A percentile compares a stretch with the other conserved stretches of the same genome.
Evolutionary conservation across 1,140 invertebrate species (phyloP).

Genomic region (Tetramorium alpestre): DNA sequence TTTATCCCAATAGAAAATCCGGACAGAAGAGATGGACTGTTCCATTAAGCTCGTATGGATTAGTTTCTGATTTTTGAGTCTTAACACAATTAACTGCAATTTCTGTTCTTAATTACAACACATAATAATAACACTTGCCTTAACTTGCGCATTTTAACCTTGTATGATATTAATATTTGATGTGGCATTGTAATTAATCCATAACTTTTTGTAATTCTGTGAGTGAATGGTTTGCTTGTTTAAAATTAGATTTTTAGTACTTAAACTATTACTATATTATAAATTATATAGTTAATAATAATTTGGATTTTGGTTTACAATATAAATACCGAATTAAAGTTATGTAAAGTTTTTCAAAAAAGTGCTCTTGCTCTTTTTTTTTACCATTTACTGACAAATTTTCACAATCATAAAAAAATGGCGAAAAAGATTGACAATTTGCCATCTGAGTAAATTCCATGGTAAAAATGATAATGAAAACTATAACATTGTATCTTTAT

Average conservation of each 20-base stretch:
- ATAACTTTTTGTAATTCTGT: constrained; percentile 6
- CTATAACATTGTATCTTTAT: constrained; percentile 46
- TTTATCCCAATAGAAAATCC: constrained; percentile 61
- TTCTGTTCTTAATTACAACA: constrained; percentile 43
- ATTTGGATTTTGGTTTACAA: not conserved
- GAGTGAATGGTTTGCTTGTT: not conserved
- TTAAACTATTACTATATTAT: not conserved
- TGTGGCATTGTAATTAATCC: constrained; percentile 4
- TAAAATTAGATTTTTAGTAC: not conserved
- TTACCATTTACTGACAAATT: constrained; percentile 2
- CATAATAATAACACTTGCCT: constrained; percentile 47
- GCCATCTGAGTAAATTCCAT: not conserved
- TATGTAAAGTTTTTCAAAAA: not conserved
- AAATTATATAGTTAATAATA: too few relatives aligned
- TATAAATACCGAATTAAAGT: not conserved
- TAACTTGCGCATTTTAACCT: constrained; percentile 44
- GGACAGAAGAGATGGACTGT: constrained; percentile 59
- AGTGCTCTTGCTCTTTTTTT: not conserved
- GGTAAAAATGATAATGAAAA: not conserved
- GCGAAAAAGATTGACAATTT: constrained; percentile 2
- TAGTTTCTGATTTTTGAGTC: constrained; percentile 63
- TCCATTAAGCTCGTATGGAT: constrained; percentile 70
- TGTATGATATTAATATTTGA: constrained; percentile 28
- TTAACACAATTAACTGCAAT: constrained; percentile 37
- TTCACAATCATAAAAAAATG: constrained; percentile 25